Evolutionary conservation across 2,888 invertebrate species (phyloP), one percentile per base, ranked within the genome.

Genomic region (Nysson spinosus): DNA sequence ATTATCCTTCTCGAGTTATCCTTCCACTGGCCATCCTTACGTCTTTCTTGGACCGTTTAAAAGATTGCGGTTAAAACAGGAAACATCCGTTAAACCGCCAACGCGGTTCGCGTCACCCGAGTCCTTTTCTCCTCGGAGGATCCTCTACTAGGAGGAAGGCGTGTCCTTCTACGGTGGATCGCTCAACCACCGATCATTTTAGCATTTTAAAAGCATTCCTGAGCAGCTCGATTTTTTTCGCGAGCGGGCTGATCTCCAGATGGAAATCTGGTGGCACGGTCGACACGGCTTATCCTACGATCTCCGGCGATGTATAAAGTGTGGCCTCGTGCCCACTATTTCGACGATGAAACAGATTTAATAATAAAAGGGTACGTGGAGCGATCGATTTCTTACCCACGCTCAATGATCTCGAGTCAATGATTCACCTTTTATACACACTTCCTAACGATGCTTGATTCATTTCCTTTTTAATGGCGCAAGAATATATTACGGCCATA

Each of bases 171-270:
- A 40, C 64, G 39, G 49, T 42, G 68, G 55, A 74, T 66, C 55
- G 65, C 56, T 56, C 43, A n/a, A 32, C 39, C 37, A 51, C 50
- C 71, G 61, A 65, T 63, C 78, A 40, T 70, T 75, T 79, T 79
- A 77, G 77, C 78, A 78, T 78, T 75, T 78, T 78, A 78, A 78
- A 77, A 78, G 78, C 78, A 79, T 77, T 78, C 77, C 67, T 60
- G 51, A 34, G 51, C 43, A 56, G 50, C 37, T 75, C 47, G 73
- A 69, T 72, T 72, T 78, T 62, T 67, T 64, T 68, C 66, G 68
- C 72, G 60, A 24, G 46, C 30, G 40, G n/a, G 5, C 39, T 60
- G 65, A 65, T 69, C 65, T 52, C 19, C 37, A 61, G 69, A 66
- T 68, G 49, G 65, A 50, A 65, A 67, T 58, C 67, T 58, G 51